These are phyloP conservation scores for Progne subis DNA, from an alignment of 2,113 vertebrate genomes.

Conservation along the genomic window DNA sequence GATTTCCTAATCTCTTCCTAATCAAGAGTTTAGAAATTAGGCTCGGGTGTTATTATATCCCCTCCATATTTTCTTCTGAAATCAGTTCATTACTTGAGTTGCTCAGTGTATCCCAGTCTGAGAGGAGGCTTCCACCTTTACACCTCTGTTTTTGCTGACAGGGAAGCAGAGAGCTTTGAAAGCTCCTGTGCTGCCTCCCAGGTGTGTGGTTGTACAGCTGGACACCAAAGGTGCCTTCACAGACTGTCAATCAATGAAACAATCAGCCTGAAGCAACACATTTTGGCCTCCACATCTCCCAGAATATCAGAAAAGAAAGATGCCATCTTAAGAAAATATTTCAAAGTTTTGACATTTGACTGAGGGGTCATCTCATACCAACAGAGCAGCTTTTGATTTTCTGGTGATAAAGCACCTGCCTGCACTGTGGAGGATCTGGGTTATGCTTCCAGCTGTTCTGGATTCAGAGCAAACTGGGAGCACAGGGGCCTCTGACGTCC, in stretches of 20 bases:
- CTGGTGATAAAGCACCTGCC: background rate
- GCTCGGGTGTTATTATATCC: fast-evolving
- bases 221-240: background rate
- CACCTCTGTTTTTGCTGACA: background rate
- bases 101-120: background rate
- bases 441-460: conserved; percentile 1
- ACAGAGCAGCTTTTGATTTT: background rate
- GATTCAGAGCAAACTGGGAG: background rate
- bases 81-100: background rate
- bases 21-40: background rate
- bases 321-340: background rate
- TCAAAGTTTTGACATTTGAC: background rate
- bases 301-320: background rate
- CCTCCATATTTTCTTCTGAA: background rate
- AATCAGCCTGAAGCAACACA: background rate
- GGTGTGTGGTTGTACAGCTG: background rate
- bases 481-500: background rate
- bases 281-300: background rate
- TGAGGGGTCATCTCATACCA: background rate
- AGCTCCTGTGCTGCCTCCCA: background rate
- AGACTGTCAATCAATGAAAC: background rate
- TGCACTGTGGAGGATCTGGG: background rate
- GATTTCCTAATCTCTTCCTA: background rate
- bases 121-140: background rate
- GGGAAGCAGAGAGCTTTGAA: background rate